Base-by-base conservation (phyloP, 2,888 invertebrate genomes). In the Odontocolon sp. region DNA sequence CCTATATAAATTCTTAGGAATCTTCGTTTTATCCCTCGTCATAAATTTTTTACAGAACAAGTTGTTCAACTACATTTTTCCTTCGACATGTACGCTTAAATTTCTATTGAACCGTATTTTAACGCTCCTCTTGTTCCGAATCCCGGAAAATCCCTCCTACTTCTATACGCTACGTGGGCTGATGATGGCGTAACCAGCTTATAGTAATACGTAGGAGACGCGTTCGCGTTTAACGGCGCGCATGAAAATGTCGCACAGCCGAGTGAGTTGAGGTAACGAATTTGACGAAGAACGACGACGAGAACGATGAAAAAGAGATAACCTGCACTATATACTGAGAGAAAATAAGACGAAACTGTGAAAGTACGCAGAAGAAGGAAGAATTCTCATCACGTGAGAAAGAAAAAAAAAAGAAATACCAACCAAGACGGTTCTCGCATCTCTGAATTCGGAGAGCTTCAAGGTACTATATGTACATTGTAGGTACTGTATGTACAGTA, bases 391-490 rank as follows among this genome's bases (percentile, higher is more conserved):
- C 33, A 14, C 16, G 36, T 36, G 31, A 47, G 36, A 56, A 54
- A 69, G 33, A 61, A 72, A 57, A 21, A 31, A 57, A 36, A 26
- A 50, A 8, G 8, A 56, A 31, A 16, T 31, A 14, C 8, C 5
- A 3, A 28, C 18, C 9, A 26, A 26, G 59, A 45, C 16, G 16
- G 16, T 6, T 45, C 21, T 36, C 40, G 16, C 14, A 54, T 11
- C 52, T 71, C 40, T 63, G 42, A 63, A 63, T 68, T 71, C 40
- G 23, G 38, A 33, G 61, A 31, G 50, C 70, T 61, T 56, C n/a
- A n/a, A n/a, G n/a, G n/a, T n/a, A n/a, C n/a, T n/a, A n/a, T n/a
- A n/a, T n/a, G n/a, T n/a, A n/a, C n/a, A n/a, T n/a, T n/a, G n/a
- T n/a, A n/a, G n/a, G n/a, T n/a, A n/a, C n/a, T n/a, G n/a, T n/a